Percentiles rank a stretch among this genome's conserved stretches.
Conservation (phyloP, 1,140 invertebrate genomes). For the Epicauta chinensis region DNA sequence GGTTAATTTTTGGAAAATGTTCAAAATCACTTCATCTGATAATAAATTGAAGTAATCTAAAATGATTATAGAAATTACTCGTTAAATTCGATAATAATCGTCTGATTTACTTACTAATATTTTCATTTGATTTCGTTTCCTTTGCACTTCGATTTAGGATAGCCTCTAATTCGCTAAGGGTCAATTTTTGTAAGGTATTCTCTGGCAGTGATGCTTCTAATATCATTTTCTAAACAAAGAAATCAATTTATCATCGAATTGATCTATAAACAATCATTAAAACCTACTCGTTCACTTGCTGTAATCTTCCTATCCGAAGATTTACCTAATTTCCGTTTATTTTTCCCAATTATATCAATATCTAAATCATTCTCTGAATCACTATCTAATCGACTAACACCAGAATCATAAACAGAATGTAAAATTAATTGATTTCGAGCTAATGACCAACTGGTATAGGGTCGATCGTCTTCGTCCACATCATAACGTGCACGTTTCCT, state of each 20-base stretch:
- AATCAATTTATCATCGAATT: not conserved
- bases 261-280: not conserved
- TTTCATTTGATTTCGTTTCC: no score
- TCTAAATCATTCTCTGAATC: conserved; percentile 25
- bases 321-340: not conserved
- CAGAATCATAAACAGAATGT: conserved; percentile 29
- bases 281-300: conserved; percentile 2
- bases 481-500: conserved; percentile 32
- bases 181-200: conserved; percentile 11
- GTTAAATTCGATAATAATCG: no score
- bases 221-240: conserved; percentile 24
- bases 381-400: conserved; percentile 29
- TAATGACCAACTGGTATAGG: conserved; percentile 26
- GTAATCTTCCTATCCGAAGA: not conserved
- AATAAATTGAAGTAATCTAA: conserved; percentile 56
- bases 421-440: conserved; percentile 27
- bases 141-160: no score
- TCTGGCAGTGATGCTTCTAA: conserved; percentile 29
- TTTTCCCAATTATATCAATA: conserved; percentile 7
- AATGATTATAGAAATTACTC: not conserved
- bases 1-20: conserved; percentile 74
- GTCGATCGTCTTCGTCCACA: conserved; percentile 16
- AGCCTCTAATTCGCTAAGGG: no score
- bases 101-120: no score
- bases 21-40: conserved; percentile 79